Base-by-base conservation (phyloP, 2,113 vertebrate genomes). In the Trogon melanurus region DNA sequence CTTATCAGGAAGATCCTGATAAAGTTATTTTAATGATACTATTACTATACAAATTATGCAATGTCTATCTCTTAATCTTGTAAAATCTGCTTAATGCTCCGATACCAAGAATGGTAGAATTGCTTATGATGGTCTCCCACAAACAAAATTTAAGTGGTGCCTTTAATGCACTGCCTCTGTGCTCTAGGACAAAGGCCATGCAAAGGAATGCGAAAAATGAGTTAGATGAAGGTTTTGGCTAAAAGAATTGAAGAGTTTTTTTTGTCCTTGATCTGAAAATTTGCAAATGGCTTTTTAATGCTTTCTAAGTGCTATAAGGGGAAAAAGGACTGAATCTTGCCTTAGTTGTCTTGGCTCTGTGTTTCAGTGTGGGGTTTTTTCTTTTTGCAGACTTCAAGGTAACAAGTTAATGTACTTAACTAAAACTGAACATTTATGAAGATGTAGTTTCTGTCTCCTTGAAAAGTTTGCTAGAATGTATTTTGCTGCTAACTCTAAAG, bases 401-500 rank as follows among this genome's bases (percentile, higher is more conserved):
- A 88, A 62, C n/a, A 79, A 57, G 22, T 85, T 70, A 36, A 70
- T 4, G 2, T 54, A 22, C 36, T 61, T 91, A 16, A 44, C 19
- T 93, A 45, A 50, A 58, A 82, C 22, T 10, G 32, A 51, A n/a
- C 7, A 5, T 5, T 5, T 81, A 13, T 25, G 27, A 58, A 54
- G 17, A 61, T 11, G 65, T 16, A 0, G 0, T 53, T 90, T 82
- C 58, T 66, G 0, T 65, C 30, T 23, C 16, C 38, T 54, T 70
- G 45, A 47, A 89, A 56, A 88, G 50, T 38, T 25, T 89, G 10
- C 62, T 72, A 44, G 30, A 48, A 23, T 70, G 7, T 74, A 18
- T 60, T 93, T 75, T 75, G 56, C 72, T 91, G 48, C 67, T 80
- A 51, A 48, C 29, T 80, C n/a, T 81, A n/a, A 86, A 86, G 30